phyloP scores from a whole-genome alignment of 2,797 vertebrate species.

The Pseudochirops corinnae region DNA sequence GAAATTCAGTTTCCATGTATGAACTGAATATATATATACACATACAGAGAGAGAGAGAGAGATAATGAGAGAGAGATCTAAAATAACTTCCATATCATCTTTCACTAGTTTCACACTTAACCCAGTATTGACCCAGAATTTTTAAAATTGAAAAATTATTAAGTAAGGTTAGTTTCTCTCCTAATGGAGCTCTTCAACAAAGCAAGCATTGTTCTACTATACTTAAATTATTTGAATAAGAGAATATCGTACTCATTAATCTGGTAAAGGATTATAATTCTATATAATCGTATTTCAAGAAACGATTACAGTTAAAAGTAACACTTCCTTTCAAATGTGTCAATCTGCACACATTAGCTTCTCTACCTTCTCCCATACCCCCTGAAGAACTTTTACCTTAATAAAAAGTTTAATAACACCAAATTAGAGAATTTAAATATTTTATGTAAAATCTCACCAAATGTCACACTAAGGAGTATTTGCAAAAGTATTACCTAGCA shows the following conservation, averaged over 20 bases:
- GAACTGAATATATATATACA: background rate
- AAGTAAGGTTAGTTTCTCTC: constrained; percentile 38
- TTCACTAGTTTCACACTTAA: constrained; percentile 46
- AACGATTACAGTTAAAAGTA: constrained; percentile 39
- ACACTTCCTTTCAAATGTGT: constrained; percentile 55
- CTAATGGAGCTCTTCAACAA: constrained; percentile 25
- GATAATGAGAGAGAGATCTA: background rate
- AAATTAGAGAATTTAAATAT: constrained; percentile 43
- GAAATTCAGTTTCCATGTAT: background rate
- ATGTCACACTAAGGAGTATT: constrained; percentile 44
- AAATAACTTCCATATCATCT: constrained; percentile 21
- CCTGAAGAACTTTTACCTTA: background rate
- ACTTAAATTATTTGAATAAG: constrained; percentile 46
- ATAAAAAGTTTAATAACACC: constrained; percentile 10
- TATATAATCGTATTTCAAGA: constrained; percentile 42
- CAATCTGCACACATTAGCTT: background rate
- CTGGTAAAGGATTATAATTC: constrained; percentile 62
- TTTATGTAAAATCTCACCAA: background rate
- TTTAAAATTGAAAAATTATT: background rate
- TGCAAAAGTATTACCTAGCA: constrained; percentile 21
- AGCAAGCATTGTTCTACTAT: constrained; percentile 4
- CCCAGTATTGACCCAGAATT: background rate
- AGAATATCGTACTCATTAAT: constrained; percentile 23
- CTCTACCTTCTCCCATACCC: constrained; percentile 1
- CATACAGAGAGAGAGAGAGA: too few species aligned